Evolutionary conservation across 1,140 invertebrate species (phyloP).

Genomic region (Conus betulinus): DNA sequence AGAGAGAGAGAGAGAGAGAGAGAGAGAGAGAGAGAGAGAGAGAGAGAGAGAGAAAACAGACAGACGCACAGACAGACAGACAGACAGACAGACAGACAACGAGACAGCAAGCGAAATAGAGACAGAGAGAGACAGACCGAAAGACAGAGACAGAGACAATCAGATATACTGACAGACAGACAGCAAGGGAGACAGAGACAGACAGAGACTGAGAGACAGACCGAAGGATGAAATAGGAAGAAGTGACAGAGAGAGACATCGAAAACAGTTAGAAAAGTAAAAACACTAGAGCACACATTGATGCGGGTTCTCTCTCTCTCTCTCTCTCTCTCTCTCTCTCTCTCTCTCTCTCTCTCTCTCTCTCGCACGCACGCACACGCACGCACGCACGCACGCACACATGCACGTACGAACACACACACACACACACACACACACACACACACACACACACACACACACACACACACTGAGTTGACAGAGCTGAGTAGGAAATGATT

Average conservation of each 20-base stretch:
- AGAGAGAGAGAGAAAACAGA: not conserved
- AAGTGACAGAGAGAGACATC: not conserved
- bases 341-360: no score
- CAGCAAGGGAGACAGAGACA: not conserved
- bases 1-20: slow-evolving; percentile 18
- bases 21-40: slow-evolving; percentile 11
- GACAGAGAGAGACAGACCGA: not conserved
- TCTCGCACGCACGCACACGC: not conserved
- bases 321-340: no score
- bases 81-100: not conserved
- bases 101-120: not conserved
- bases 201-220: not conserved
- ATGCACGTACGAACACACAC: not conserved
- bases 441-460: no score
- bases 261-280: not conserved
- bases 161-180: not conserved
- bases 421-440: not conserved
- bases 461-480: no score
- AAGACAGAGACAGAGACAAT: not conserved
- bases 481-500: no score
- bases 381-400: not conserved
- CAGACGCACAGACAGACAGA: not conserved
- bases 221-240: not conserved
- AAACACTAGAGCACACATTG: not conserved
- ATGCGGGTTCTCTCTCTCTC: not conserved